phyloP scores from a whole-genome alignment of 2,797 vertebrate species.

The Cuculus canorus region DNA sequence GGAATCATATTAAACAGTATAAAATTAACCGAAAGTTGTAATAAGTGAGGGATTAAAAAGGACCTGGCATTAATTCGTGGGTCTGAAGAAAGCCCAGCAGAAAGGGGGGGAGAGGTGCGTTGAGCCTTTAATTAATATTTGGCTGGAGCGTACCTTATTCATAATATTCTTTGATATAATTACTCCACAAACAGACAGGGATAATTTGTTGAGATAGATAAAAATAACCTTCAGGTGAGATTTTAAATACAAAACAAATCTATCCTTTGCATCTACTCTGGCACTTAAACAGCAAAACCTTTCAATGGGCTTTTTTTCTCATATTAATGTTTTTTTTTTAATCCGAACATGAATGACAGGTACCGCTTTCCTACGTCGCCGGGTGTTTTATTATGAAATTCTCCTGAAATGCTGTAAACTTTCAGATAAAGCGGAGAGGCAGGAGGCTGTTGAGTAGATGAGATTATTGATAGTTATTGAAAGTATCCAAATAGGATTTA shows the following conservation, averaged over 20 bases:
- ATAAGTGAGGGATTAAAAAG: conserved; percentile 66
- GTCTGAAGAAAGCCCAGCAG: conserved; percentile 42
- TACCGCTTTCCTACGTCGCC: conserved; percentile 75
- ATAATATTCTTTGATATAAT: conserved; percentile 58
- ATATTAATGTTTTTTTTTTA: conserved; percentile 78
- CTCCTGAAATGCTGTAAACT: conserved; percentile 84
- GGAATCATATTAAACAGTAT: conserved; percentile 58
- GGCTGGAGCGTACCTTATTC: conserved; percentile 55
- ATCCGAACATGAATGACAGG: conserved; percentile 81
- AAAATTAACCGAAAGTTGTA: conserved; percentile 67
- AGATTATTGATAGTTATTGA: conserved; percentile 86
- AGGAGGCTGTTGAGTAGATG: conserved; percentile 82
- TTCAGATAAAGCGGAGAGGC: conserved; percentile 87
- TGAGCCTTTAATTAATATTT: conserved; percentile 72
- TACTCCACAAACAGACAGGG: conserved; percentile 66
- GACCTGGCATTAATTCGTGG: conserved; percentile 62
- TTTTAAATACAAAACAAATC: conserved; percentile 65
- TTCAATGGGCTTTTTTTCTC: conserved; percentile 54
- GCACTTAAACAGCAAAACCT: conserved; percentile 44
- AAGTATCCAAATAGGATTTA: conserved; percentile 89
- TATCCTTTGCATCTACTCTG: conserved; percentile 49
- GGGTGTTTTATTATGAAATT: conserved; percentile 79
- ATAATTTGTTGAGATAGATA: conserved; percentile 72
- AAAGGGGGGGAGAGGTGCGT: conserved; percentile 42
- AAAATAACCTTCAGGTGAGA: conserved; percentile 75